A percentile compares a stretch with the other conserved stretches of the same genome.
Evolutionary conservation across 92 coral and sea anemone genomes (phyloP).

Genomic region (Epizoanthus ramosus): DNA sequence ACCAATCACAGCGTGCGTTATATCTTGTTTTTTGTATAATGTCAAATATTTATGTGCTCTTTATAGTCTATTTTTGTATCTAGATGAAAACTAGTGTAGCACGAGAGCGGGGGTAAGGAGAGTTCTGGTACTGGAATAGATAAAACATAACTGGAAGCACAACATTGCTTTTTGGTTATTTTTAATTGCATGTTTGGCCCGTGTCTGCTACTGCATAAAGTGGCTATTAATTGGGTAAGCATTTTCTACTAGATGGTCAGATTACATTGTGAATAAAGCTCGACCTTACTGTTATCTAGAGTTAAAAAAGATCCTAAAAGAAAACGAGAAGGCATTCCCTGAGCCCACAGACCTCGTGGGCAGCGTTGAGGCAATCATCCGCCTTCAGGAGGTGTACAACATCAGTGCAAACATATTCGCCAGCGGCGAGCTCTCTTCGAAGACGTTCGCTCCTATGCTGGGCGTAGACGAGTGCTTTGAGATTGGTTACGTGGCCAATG

Average conservation of each 20-base stretch:
- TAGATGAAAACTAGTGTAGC: no score
- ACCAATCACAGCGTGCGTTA: no score
- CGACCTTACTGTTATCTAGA: constrained; percentile 39
- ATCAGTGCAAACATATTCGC: constrained; percentile 73
- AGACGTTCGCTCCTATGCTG: constrained; percentile 64
- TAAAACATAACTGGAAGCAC: no score
- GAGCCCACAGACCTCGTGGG: constrained; percentile 74
- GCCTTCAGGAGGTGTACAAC: constrained; percentile 89
- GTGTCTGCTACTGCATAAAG: no score
- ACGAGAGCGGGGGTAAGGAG: no score
- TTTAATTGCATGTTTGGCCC: no score
- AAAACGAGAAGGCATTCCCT: constrained; percentile 67
- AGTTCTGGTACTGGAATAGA: no score
- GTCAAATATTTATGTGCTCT: no score
- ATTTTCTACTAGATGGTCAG: no score
- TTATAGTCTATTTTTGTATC: no score
- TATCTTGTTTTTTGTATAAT: no score
- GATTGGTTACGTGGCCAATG: constrained; percentile 75
- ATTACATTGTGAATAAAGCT: neutral
- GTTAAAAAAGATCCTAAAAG: constrained; percentile 54
- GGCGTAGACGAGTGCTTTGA: constrained; percentile 88
- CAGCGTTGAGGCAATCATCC: constrained; percentile 78
- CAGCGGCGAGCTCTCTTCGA: constrained; percentile 69
- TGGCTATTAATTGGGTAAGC: neutral
- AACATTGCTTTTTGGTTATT: no score